phyloP scores from a whole-genome alignment of 2,113 vertebrate genomes.

The Odocoileus virginianus region DNA sequence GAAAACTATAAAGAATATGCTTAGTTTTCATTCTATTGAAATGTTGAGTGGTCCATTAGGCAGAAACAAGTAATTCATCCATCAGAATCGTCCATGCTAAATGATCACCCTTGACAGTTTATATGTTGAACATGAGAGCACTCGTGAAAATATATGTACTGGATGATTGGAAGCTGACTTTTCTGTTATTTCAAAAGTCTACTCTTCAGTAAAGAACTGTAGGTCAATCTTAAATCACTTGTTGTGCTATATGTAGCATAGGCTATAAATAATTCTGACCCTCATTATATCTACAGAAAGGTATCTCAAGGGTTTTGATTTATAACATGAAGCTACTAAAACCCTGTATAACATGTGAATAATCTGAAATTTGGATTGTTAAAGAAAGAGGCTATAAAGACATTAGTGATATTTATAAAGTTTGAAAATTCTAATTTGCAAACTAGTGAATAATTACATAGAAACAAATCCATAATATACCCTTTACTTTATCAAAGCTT shows the following conservation, averaged over 20 bases:
- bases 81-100: background rate
- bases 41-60: conserved; percentile 9
- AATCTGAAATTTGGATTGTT: background rate
- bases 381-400: background rate
- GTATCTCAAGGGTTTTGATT: background rate
- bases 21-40: conserved; percentile 45
- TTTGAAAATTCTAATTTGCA: background rate
- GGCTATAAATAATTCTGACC: conserved; percentile 21
- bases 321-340: background rate
- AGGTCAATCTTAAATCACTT: background rate
- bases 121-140: background rate
- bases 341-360: background rate
- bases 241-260: background rate
- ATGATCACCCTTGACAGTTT: background rate
- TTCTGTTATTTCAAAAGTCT: background rate
- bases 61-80: conserved; percentile 31
- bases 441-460: background rate
- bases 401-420: background rate
- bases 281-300: background rate
- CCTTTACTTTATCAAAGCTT: background rate
- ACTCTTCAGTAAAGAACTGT: background rate
- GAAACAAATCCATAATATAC: background rate
- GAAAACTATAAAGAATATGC: conserved; percentile 33
- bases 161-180: background rate
- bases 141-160: background rate